phyloP scores from a whole-genome alignment of 2,888 invertebrate genomes.

The Linnaemya vulpina region DNA sequence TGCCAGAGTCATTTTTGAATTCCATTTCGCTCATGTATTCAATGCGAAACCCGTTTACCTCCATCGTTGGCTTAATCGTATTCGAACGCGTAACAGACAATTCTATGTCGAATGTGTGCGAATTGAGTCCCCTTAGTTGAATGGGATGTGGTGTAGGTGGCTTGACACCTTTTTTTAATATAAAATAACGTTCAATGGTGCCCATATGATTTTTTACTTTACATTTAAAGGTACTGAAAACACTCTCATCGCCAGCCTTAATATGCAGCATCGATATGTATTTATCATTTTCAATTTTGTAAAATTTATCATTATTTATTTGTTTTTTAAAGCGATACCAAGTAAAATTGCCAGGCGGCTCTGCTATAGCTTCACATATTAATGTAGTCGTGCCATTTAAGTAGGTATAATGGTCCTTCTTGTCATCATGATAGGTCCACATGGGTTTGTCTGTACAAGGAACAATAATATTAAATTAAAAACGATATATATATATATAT shows the following conservation, averaged over 20 bases:
- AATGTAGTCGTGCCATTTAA: slow-evolving; percentile 85
- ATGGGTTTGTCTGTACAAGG: slow-evolving; percentile 80
- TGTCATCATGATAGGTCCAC: slow-evolving; percentile 78
- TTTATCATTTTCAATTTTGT: slow-evolving; percentile 78
- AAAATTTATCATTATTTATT: slow-evolving; percentile 78
- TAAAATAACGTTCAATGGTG: slow-evolving; percentile 83
- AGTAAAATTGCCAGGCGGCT: slow-evolving; percentile 84
- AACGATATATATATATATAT: no score
- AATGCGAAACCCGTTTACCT: slow-evolving; percentile 82
- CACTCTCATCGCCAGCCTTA: slow-evolving; percentile 77
- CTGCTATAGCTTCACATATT: slow-evolving; percentile 85
- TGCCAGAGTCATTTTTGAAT: slow-evolving; percentile 80
- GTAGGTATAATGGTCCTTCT: slow-evolving; percentile 79
- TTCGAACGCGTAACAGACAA: slow-evolving; percentile 77
- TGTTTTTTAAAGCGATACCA: slow-evolving; percentile 83
- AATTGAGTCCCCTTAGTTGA: slow-evolving; percentile 81
- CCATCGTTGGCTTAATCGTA: slow-evolving; percentile 77
- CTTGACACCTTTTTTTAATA: slow-evolving; percentile 84
- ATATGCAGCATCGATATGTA: slow-evolving; percentile 81
- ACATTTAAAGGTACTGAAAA: slow-evolving; percentile 85
- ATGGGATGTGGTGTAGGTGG: slow-evolving; percentile 84
- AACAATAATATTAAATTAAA: slow-evolving; percentile 33
- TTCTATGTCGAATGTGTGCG: slow-evolving; percentile 83
- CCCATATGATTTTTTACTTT: slow-evolving; percentile 84
- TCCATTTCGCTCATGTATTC: slow-evolving; percentile 81